A percentile compares a stretch with the other conserved stretches of the same genome.
phyloP scores from a whole-genome alignment of 2,888 invertebrate genomes.

The Boloria euphrosyne region DNA sequence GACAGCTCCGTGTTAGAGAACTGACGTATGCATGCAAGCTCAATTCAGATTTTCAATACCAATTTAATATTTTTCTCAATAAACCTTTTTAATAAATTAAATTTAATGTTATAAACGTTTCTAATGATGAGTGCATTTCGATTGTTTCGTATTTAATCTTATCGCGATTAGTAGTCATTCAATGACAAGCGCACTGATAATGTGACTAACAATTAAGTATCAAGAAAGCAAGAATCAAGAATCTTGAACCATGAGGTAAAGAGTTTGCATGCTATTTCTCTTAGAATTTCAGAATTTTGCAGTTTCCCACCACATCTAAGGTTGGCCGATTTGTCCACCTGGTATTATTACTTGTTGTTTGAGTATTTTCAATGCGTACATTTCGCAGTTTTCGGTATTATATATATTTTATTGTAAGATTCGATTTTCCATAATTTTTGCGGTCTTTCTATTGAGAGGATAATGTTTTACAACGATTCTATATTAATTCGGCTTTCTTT shows the following conservation, averaged over 20 bases:
- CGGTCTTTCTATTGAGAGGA: neutral
- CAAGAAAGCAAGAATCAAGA: too few relatives aligned
- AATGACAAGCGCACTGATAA: neutral
- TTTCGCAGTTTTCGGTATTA: slow-evolving; percentile 33
- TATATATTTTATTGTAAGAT: slow-evolving; percentile 22
- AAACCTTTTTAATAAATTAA: slow-evolving; percentile 17
- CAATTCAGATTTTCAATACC: slow-evolving; percentile 31
- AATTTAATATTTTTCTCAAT: slow-evolving; percentile 18
- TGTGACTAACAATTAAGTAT: neutral
- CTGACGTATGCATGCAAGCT: slow-evolving; percentile 33
- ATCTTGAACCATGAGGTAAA: neutral
- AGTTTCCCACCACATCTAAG: slow-evolving; percentile 31
- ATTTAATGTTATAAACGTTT: slow-evolving; percentile 16
- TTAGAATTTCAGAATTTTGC: slow-evolving; percentile 17
- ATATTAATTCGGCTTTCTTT: slow-evolving; percentile 23
- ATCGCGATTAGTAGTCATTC: slow-evolving; percentile 28
- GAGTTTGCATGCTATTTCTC: slow-evolving; percentile 34
- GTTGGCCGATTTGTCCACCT: slow-evolving; percentile 34
- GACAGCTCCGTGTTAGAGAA: neutral
- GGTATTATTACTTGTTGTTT: slow-evolving; percentile 37
- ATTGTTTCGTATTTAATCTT: slow-evolving; percentile 26
- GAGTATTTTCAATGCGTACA: slow-evolving; percentile 36
- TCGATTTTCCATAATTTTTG: slow-evolving; percentile 12
- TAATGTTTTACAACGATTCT: slow-evolving; percentile 36
- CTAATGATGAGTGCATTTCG: slow-evolving; percentile 21